A percentile compares a stretch with the other conserved stretches of the same genome.
Evolutionary conservation across 2,888 invertebrate genomes (phyloP).

Genomic region (Cosmorhoe ocellata): DNA sequence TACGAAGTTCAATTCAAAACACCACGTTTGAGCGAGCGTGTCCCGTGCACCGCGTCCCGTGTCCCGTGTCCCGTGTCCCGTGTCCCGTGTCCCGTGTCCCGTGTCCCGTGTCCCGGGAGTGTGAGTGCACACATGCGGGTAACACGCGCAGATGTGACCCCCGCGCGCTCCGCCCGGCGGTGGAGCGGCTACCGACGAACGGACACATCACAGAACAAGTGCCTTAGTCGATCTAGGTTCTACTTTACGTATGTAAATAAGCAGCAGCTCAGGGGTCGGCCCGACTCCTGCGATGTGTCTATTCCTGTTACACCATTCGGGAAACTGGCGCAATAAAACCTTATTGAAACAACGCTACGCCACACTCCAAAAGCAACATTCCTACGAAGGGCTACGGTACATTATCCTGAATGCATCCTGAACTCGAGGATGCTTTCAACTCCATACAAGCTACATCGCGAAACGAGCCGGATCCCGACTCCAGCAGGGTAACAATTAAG

Average conservation of each 20-base stretch:
- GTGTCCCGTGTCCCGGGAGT: no score
- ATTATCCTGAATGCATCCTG: neutral
- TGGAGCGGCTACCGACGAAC: no score
- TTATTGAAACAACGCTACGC: neutral
- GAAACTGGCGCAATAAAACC: conserved; percentile 5
- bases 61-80: no score
- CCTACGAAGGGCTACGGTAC: neutral
- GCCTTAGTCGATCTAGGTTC: no score
- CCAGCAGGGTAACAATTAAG: neutral
- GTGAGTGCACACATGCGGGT: neutral
- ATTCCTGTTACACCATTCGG: conserved; percentile 4
- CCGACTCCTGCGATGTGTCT: neutral
- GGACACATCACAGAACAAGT: no score
- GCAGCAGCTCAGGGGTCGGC: no score
- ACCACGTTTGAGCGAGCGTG: no score
- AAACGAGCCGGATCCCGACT: neutral
- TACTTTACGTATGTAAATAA: no score
- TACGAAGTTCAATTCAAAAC: no score
- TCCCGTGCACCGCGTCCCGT: no score
- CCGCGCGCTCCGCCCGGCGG: no score
- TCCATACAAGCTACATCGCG: conserved; percentile 4
- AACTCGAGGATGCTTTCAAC: neutral
- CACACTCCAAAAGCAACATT: neutral
- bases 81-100: no score
- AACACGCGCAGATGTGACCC: conserved; percentile 1